Evolutionary conservation across 2,888 invertebrate species (phyloP), one percentile per base, ranked within the genome.

Genomic region (Scaptodrosophila latifasciaeformis): DNA sequence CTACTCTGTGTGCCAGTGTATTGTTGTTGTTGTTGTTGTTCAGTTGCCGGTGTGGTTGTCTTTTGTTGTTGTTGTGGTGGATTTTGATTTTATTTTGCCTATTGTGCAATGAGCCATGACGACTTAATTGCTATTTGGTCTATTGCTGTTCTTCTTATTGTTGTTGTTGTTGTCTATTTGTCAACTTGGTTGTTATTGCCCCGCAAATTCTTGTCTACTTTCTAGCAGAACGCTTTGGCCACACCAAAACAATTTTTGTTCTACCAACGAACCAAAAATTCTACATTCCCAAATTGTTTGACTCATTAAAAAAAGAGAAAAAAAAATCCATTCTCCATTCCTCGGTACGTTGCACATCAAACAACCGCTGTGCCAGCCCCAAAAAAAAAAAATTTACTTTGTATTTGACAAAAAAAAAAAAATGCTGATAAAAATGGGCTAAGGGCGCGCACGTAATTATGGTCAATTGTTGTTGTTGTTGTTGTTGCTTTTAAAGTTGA

Each of bases 81-180:
- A 0, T 44, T 12, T 44, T 6, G 17, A 9, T 13, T 35, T 27
- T 39, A 43, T 56, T 79, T 79, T 70, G 50, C 71, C 71, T 67
- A 69, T 74, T 74, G 81, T 74, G 81, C 81, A 80, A 79, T 79
- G 79, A 79, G 70, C 71, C 78, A 74, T 68, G 64, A 66, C 81
- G 66, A 72, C 64, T 80, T 80, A 78, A 80, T 76, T 75, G 67
- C 70, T 78, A 76, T 80, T 71, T 63, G 62, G 62, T 65, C 67
- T 72, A 27, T 39, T 34, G 12, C 13, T 12, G 13, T 12, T 13
- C 34, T 13, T 13, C n/a, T n/a, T n/a, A n/a, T n/a, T n/a, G n/a
- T n/a, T n/a, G n/a, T 71, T 68, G 68, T 37, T 48, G 27, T 9
- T 27, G 9, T 9, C 27, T 27, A 27, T 27, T 21, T 17, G n/a